These are phyloP conservation scores for Anolis apletophallus DNA, from an alignment of 2,797 vertebrate species.

Conservation along the genomic window DNA sequence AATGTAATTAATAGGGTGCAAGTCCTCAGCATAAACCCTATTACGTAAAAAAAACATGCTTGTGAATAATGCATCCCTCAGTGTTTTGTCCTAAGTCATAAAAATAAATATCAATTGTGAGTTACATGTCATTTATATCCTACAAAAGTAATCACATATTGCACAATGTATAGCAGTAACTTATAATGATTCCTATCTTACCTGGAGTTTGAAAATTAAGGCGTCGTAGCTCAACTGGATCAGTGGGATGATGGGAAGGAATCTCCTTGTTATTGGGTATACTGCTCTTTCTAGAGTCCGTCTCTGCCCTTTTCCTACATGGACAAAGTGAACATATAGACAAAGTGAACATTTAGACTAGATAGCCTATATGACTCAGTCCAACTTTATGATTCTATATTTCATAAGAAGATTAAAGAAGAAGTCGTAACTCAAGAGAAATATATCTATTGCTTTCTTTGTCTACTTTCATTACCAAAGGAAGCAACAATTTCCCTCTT, in stretches of 20 bases:
- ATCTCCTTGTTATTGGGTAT: slow-evolving; percentile 97
- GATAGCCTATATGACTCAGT: too few relatives aligned
- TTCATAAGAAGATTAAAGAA: not conserved
- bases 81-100: not conserved
- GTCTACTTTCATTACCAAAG: too few relatives aligned
- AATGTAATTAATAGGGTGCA: not conserved
- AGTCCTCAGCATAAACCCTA: not conserved
- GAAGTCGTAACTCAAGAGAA: not conserved
- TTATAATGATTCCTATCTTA: slow-evolving; percentile 72
- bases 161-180: not conserved
- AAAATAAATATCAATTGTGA: not conserved
- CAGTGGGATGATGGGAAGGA: slow-evolving; percentile 94
- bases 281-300: slow-evolving; percentile 96
- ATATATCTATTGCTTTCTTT: not conserved
- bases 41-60: too few relatives aligned
- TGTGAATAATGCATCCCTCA: too few relatives aligned
- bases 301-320: slow-evolving; percentile 94
- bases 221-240: slow-evolving; percentile 95
- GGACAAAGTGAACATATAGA: slow-evolving; percentile 50
- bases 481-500: too few relatives aligned
- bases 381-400: too few relatives aligned
- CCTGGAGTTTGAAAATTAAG: slow-evolving; percentile 99
- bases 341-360: too few relatives aligned
- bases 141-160: not conserved
- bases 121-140: not conserved